Base-by-base conservation (phyloP, 2,113 vertebrate genomes). In the Seriola quinqueradiata region DNA sequence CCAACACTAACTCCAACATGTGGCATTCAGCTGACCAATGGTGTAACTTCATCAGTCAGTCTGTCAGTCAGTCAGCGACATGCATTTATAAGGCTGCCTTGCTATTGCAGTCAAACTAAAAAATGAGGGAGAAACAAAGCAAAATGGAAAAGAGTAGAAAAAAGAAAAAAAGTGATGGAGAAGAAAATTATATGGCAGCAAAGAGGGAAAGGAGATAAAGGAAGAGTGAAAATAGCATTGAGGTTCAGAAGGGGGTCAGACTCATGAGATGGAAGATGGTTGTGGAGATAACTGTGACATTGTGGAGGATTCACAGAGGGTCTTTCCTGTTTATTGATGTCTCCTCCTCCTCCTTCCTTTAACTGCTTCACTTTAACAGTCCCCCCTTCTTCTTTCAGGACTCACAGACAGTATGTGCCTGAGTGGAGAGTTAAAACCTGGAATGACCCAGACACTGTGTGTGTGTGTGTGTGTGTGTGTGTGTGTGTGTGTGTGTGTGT, bases 321-420 rank as follows among this genome's bases (percentile, higher is more conserved):
- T 16, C 34, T 70, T 81, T 73, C 50, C 70, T 79, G 19, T 84
- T 75, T 75, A 34, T 46, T 75, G 42, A 55, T 42, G 25, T 63
- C 54, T 28, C 6, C n/a, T 46, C 23, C 52, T 69, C 40, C 40
- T 42, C 8, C 44, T n/a, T 77, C 48, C 36, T 61, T n/a, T 55
- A 21, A 11, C 57, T 38, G 38, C 19, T 36, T 21, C 2, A 40
- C 60, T 80, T 81, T 78, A 60, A 40, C 13, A 58, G 16, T 79
- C 23, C 9, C 19, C 25, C 1, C 17, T 1, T 9, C 44, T 59
- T 58, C 12, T 73, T 55, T 66, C 23, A 36, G 58, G 55, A 44
- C 42, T 70, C 17, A 0, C 25, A 75, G 58, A 75, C 14, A 36
- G 52, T 38, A 13, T 19, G 4, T 8, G 14, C 36, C 19, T 32